These are phyloP conservation scores for Takifugu bimaculatus DNA, from an alignment of 2,113 vertebrate species.

Conservation along the genomic window DNA sequence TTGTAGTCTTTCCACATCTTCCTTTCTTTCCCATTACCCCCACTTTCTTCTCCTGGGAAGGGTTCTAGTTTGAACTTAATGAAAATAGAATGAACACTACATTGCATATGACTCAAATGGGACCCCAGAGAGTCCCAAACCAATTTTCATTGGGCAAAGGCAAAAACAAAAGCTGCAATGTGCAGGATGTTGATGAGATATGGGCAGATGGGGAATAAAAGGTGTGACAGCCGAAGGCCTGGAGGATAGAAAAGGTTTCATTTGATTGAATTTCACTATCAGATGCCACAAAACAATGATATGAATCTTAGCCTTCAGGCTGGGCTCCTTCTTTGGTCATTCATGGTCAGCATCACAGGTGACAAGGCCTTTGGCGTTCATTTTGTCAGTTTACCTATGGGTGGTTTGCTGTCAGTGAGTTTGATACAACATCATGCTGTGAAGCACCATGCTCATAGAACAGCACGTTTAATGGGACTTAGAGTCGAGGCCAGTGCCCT, in stretches of 20 bases:
- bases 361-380: conserved; percentile 16
- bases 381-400: background rate
- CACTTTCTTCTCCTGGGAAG: conserved; percentile 41
- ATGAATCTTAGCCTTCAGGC: background rate
- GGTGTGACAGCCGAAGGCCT: conserved; percentile 37
- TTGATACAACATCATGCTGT: conserved; percentile 59
- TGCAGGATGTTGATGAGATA: conserved; percentile 46
- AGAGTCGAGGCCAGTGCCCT: conserved; percentile 56
- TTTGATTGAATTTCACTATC: background rate
- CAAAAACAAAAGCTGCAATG: conserved; percentile 56
- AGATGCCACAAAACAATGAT: too few relatives aligned
- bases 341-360: background rate
- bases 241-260: background rate
- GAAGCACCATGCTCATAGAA: conserved; percentile 34
- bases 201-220: conserved; percentile 49
- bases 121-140: conserved; percentile 65
- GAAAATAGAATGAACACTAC: conserved; percentile 66
- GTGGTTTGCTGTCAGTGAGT: conserved; percentile 57
- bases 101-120: conserved; percentile 57
- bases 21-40: background rate
- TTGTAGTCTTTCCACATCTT: too few relatives aligned
- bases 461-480: conserved; percentile 42
- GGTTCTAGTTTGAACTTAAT: conserved; percentile 63
- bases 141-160: conserved; percentile 58
- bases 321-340: background rate